A percentile compares a stretch with the other conserved stretches of the same genome.
These are phyloP conservation scores for Xiphophorus couchianus DNA, from an alignment of 2,113 vertebrate species.

Conservation along the genomic window DNA sequence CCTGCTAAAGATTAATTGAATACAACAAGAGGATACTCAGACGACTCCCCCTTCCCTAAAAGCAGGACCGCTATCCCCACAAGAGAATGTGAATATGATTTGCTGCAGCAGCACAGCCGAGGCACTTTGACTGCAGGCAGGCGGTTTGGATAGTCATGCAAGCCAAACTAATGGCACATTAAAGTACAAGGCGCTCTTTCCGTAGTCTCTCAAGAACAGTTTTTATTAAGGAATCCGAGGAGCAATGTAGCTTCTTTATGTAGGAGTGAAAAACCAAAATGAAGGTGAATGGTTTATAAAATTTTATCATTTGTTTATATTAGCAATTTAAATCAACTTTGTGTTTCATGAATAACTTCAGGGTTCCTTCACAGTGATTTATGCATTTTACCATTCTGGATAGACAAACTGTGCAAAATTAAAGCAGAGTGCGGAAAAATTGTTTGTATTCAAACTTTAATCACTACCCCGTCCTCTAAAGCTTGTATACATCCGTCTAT, in stretches of 20 bases:
- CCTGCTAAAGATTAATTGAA: conserved; percentile 32
- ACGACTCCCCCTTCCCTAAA: conserved; percentile 17
- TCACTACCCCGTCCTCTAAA: background rate
- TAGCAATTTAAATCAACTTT: background rate
- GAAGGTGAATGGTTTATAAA: background rate
- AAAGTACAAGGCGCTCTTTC: conserved; percentile 1
- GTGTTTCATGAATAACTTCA: background rate
- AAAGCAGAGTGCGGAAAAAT: background rate
- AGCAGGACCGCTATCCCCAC: conserved; percentile 13
- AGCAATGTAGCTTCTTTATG: background rate
- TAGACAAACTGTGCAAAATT: background rate
- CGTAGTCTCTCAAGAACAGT: background rate
- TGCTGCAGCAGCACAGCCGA: background rate
- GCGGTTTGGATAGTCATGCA: background rate
- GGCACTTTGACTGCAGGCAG: conserved; percentile 2
- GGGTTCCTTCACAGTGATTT: background rate
- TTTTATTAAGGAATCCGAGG: background rate
- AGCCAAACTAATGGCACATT: conserved; percentile 10
- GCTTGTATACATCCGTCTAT: no score
- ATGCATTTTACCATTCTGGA: background rate
- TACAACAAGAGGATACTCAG: conserved; percentile 11
- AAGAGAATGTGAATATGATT: conserved; percentile 16
- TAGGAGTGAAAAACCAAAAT: background rate
- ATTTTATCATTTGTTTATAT: background rate
- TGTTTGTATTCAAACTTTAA: background rate